Base-by-base conservation (phyloP, 92 coral and sea anemone species). In the Isaurus tuberculatus region DNA sequence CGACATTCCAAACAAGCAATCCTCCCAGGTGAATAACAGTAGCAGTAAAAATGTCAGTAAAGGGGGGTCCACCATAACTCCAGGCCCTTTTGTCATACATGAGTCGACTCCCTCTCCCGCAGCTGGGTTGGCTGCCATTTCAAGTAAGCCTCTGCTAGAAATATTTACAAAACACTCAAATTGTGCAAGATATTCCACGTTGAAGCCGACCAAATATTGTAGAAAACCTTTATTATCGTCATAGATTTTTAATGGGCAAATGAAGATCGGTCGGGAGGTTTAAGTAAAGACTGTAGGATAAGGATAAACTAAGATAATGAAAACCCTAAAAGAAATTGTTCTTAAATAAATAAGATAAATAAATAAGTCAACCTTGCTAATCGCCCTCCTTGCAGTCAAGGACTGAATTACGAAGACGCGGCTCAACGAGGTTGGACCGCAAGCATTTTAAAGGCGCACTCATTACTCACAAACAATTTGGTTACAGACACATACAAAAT, bases 1-100 rank as follows among this genome's bases (percentile, higher is more conserved):
- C 82, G 82, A 58, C 51, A 77, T 77, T 14, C 70, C 29, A 7
- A 4, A 13, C 22, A 67, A 57, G 2, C n/a, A 55, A 34, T 51
- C 51, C 32, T 20, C 30, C 36, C 67, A 77, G 82, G 82, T 77
- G 70, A 77, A 33, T 77, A 77, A 23, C 82, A 58, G 6, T 57
- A 77, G 51, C 70, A 58, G 37, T 77, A 77, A 25, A 25, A 32
- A 55, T 58, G 33, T 14, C 11, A 29, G 14, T 34, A 58, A 8
- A 8, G 82, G 57, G 82, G 49, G 69, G 51, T 23, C 33, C 70
- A 36, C 10, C 3, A 29, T 36, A 1, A 33, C 36, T 61, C 16
- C 82, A 60, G 53, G 32, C 31, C 19, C 32, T 31, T 32, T 77
- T 55, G 57, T 26, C 31, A n/a, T 53, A n/a, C 82, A 69, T 30